Evolutionary conservation across 2,888 invertebrate genomes (phyloP).

Genomic region (Formica aserva): DNA sequence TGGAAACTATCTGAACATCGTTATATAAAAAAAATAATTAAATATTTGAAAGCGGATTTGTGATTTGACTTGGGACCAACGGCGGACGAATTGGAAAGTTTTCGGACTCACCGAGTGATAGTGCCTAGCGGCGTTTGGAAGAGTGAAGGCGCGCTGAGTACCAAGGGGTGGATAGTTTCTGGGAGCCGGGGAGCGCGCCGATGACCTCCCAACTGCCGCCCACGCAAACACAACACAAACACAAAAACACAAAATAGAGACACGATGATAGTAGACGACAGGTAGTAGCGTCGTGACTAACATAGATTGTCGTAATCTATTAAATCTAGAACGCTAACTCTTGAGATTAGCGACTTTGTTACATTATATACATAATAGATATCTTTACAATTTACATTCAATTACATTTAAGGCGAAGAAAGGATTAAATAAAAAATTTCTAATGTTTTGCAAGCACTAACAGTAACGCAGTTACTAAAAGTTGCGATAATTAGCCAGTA

Average conservation of each 20-base stretch:
- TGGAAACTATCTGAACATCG: background rate
- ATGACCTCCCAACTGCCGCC: constrained; percentile 84
- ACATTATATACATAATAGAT: background rate
- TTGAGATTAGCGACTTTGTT: constrained; percentile 29
- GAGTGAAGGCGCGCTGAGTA: constrained; percentile 84
- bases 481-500: background rate
- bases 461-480: background rate
- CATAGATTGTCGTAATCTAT: constrained; percentile 44
- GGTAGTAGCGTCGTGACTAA: constrained; percentile 67
- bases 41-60: constrained; percentile 6
- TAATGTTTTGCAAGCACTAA: background rate
- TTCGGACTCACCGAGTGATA: constrained; percentile 84
- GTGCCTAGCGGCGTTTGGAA: constrained; percentile 84
- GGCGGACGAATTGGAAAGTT: constrained; percentile 77
- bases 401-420: background rate
- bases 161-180: constrained; percentile 85
- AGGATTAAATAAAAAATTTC: background rate
- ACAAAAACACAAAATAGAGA: constrained; percentile 83
- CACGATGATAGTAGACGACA: constrained; percentile 75
- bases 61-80: constrained; percentile 75
- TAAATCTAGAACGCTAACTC: constrained; percentile 50
- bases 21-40: background rate
- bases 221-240: constrained; percentile 83
- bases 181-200: constrained; percentile 85
- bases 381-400: background rate